Evolutionary conservation across 2,113 vertebrate species (phyloP).

Genomic region (Corythoichthys haematopterus): DNA sequence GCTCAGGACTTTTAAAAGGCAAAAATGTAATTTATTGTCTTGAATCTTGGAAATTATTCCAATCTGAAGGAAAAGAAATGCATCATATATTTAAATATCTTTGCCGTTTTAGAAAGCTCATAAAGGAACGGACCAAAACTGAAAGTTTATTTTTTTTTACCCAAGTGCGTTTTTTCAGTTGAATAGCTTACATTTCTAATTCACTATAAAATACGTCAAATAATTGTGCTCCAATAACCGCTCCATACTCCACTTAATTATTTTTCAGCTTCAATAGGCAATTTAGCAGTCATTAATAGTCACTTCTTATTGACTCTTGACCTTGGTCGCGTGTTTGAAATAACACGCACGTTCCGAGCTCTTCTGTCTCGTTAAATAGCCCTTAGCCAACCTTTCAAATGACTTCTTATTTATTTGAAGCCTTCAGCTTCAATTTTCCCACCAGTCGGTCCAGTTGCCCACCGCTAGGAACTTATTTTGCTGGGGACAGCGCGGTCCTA

Average conservation of each 20-base stretch:
- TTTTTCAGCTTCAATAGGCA: background rate
- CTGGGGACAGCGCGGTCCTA: constrained; percentile 60
- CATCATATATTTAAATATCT: too few species aligned
- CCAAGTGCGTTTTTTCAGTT: too few species aligned
- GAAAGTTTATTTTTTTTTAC: too few species aligned
- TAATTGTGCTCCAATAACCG: too few species aligned
- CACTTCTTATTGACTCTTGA: constrained; percentile 6
- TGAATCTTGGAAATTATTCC: too few species aligned
- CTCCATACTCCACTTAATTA: too few species aligned
- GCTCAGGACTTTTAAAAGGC: too few species aligned
- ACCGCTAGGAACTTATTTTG: constrained; percentile 54
- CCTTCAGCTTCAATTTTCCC: constrained; percentile 48
- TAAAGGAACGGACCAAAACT: too few species aligned
- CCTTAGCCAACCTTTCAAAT: constrained; percentile 32
- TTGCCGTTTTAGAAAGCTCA: too few species aligned
- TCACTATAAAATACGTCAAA: background rate
- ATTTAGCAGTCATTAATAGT: constrained; percentile 15
- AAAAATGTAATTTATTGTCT: too few species aligned
- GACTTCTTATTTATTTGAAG: constrained; percentile 52
- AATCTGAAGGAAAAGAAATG: too few species aligned
- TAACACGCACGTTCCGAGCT: constrained; percentile 13
- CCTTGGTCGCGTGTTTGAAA: constrained; percentile 10
- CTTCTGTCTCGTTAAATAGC: constrained; percentile 14
- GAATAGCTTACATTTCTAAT: background rate
- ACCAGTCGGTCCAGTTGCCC: constrained; percentile 45